Evolutionary conservation across 2,888 invertebrate species (phyloP).

Genomic region (Bombyx huttoni): DNA sequence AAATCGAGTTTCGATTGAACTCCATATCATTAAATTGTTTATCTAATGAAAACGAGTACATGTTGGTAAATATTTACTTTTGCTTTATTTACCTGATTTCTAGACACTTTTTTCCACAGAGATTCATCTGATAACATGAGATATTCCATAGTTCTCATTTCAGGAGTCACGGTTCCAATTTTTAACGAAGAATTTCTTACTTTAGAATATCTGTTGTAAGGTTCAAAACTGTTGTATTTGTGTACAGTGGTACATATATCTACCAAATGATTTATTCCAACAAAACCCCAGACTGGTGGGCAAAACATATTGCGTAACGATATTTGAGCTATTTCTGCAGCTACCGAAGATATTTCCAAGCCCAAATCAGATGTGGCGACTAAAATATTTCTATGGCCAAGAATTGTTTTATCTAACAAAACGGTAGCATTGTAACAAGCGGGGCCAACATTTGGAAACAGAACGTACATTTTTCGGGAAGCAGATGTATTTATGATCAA

Average conservation of each 20-base stretch:
- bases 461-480: conserved; percentile 50
- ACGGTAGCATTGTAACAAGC: conserved; percentile 72
- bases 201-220: conserved; percentile 60
- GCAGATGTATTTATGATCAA: conserved; percentile 62
- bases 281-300: conserved; percentile 77
- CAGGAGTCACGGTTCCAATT: conserved; percentile 58
- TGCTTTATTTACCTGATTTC: conserved; percentile 41
- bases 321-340: conserved; percentile 55
- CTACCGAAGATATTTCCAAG: conserved; percentile 43
- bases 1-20: background rate
- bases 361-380: conserved; percentile 73
- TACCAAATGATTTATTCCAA: conserved; percentile 68
- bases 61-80: background rate
- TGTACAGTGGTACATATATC: conserved; percentile 69
- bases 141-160: conserved; percentile 69
- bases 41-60: no score
- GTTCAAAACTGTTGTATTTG: conserved; percentile 60
- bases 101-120: conserved; percentile 39
- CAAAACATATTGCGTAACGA: conserved; percentile 64
- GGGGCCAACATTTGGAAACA: conserved; percentile 70
- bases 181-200: conserved; percentile 61
- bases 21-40: background rate
- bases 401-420: conserved; percentile 41
- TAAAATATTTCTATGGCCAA: conserved; percentile 61
- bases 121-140: conserved; percentile 49